Evolutionary conservation across 2,797 vertebrate genomes (phyloP).

Genomic region (Sylvilagus floridanus): DNA sequence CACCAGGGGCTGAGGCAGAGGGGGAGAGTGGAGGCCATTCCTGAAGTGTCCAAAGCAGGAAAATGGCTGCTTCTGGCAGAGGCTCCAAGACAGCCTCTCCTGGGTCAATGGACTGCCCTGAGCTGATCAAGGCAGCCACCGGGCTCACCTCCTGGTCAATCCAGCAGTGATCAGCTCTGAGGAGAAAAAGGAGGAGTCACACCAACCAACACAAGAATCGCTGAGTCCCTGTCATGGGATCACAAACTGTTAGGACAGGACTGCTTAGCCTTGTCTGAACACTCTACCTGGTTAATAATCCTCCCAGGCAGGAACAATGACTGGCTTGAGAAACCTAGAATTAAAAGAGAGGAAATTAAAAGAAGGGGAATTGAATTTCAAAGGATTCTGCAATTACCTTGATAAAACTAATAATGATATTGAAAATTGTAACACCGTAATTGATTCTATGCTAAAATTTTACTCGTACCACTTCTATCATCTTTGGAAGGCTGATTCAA

Average conservation of each 20-base stretch:
- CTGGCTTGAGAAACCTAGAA: neutral
- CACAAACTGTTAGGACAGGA: neutral
- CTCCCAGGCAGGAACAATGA: neutral
- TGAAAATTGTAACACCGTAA: neutral
- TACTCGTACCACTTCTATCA: neutral
- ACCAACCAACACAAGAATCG: neutral
- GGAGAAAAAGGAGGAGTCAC: neutral
- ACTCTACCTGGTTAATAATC: neutral
- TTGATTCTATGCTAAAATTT: neutral
- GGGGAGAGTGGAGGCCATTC: neutral
- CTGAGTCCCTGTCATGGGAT: neutral
- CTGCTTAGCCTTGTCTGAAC: neutral
- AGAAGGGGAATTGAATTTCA: neutral
- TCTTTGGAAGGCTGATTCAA: neutral
- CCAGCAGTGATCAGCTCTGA: neutral
- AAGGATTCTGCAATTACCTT: neutral
- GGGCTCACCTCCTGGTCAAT: neutral
- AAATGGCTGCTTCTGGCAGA: neutral
- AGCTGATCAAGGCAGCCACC: neutral
- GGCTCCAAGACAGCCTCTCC: neutral
- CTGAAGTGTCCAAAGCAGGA: neutral
- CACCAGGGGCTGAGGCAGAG: fast-evolving
- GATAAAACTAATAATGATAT: neutral
- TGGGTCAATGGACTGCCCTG: neutral
- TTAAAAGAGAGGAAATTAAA: neutral